These are phyloP conservation scores for Dexiosoma caninum DNA, from an alignment of 2,888 invertebrate species.

Conservation along the genomic window DNA sequence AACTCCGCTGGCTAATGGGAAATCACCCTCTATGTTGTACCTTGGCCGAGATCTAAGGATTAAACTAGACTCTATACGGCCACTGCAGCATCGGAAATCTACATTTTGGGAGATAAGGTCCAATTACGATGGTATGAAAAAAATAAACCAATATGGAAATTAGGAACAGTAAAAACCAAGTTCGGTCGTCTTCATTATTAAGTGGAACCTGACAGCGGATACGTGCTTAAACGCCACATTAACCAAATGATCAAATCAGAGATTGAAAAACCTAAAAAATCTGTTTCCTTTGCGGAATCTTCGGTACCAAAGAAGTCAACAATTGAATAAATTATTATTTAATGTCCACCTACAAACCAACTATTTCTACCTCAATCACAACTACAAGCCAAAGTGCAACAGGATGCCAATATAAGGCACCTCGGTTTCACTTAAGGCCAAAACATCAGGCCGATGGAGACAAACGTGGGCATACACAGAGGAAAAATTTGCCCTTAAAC, in stretches of 20 bases:
- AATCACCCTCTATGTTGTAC: conserved; percentile 43
- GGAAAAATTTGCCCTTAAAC: too few relatives aligned
- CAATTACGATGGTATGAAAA: conserved; percentile 9
- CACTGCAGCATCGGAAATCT: neutral
- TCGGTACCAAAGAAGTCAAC: neutral
- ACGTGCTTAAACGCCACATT: conserved; percentile 30
- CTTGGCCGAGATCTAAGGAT: conserved; percentile 23
- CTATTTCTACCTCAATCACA: too few relatives aligned
- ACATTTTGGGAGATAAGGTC: conserved; percentile 28
- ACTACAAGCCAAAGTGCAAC: too few relatives aligned
- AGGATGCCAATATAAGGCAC: too few relatives aligned
- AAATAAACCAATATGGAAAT: conserved; percentile 10
- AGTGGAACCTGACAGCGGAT: conserved; percentile 6
- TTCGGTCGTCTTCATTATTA: conserved; percentile 27
- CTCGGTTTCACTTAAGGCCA: too few relatives aligned
- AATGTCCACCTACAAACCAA: too few relatives aligned
- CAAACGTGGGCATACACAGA: too few relatives aligned
- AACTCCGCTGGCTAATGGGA: conserved; percentile 30
- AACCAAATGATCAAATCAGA: conserved; percentile 26
- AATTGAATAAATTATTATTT: too few relatives aligned
- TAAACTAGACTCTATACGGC: conserved; percentile 33
- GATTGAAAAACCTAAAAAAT: neutral
- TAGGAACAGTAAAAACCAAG: conserved; percentile 3
- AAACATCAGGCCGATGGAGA: too few relatives aligned
- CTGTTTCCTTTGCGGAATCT: neutral